A percentile compares a stretch with the other conserved stretches of the same genome.
Conservation (phyloP, 2,797 vertebrate genomes). For the Spinus olivaceus region DNA sequence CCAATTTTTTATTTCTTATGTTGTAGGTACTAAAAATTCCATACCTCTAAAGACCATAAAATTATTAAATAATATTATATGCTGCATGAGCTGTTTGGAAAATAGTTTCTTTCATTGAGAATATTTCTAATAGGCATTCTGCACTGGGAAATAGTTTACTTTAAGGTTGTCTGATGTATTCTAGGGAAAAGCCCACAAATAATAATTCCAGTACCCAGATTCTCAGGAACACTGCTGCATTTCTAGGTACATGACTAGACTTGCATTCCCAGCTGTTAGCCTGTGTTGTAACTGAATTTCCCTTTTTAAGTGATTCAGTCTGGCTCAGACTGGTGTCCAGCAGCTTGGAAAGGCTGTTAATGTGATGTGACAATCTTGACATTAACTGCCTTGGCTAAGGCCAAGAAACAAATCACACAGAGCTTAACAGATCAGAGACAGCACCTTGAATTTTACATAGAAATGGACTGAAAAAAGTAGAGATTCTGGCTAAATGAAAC, state of each 20-base stretch:
- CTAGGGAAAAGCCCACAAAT: not conserved
- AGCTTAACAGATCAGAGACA: not conserved
- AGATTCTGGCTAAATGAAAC: not conserved
- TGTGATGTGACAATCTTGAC: not conserved
- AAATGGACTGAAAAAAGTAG: not conserved
- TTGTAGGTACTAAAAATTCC: not conserved
- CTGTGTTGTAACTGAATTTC: not conserved
- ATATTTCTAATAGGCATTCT: not conserved
- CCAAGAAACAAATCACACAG: not conserved
- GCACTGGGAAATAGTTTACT: not conserved
- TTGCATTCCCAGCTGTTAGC: not conserved
- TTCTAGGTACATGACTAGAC: not conserved
- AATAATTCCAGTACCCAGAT: not conserved
- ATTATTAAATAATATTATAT: not conserved
- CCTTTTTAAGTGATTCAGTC: not conserved
- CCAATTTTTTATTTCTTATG: not conserved
- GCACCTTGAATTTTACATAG: not conserved
- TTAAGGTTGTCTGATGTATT: not conserved
- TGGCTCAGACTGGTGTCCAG: not conserved
- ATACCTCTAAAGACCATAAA: not conserved
- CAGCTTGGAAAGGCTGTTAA: constrained; percentile 12
- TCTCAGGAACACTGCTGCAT: not conserved
- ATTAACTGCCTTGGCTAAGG: not conserved
- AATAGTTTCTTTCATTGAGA: not conserved
- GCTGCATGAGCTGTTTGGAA: not conserved